phyloP scores from a whole-genome alignment of 2,113 vertebrate genomes.

The Pangasianodon hypophthalmus region DNA sequence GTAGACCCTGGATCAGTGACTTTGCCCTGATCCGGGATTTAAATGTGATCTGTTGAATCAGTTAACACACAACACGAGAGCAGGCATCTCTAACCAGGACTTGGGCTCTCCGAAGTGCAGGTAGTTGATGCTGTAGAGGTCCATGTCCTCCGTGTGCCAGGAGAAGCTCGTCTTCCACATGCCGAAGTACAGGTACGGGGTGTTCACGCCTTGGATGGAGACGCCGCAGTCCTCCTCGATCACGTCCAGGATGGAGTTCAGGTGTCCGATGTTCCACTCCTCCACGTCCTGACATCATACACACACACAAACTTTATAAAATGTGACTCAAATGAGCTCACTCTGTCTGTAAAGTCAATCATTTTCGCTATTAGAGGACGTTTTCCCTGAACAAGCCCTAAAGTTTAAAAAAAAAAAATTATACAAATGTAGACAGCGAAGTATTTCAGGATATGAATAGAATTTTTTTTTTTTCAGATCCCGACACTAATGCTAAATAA shows the following conservation, averaged over 20 bases:
- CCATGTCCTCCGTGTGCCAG: conserved; percentile 98
- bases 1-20: too few relatives aligned
- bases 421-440: too few relatives aligned
- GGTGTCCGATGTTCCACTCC: conserved; percentile 93
- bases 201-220: conserved; percentile 96
- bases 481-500: not conserved
- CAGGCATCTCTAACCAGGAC: conserved; percentile 82
- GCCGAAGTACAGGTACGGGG: conserved; percentile 95
- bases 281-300: conserved; percentile 76
- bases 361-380: not conserved
- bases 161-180: conserved; percentile 99
- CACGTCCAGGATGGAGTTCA: conserved; percentile 93
- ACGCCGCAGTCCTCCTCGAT: conserved; percentile 93
- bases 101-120: conserved; percentile 97
- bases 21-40: not conserved
- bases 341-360: not conserved
- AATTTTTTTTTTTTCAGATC: too few relatives aligned
- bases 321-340: not conserved
- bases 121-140: conserved; percentile 98
- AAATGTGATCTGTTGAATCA: not conserved
- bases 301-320: not conserved
- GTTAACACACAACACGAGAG: not conserved
- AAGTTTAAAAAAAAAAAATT: too few relatives aligned
- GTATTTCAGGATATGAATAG: too few relatives aligned
- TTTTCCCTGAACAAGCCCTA: not conserved